A percentile compares a stretch with the other conserved stretches of the same genome.
phyloP scores from a whole-genome alignment of 2,797 vertebrate species.

The Pseudochaenichthys georgianus region DNA sequence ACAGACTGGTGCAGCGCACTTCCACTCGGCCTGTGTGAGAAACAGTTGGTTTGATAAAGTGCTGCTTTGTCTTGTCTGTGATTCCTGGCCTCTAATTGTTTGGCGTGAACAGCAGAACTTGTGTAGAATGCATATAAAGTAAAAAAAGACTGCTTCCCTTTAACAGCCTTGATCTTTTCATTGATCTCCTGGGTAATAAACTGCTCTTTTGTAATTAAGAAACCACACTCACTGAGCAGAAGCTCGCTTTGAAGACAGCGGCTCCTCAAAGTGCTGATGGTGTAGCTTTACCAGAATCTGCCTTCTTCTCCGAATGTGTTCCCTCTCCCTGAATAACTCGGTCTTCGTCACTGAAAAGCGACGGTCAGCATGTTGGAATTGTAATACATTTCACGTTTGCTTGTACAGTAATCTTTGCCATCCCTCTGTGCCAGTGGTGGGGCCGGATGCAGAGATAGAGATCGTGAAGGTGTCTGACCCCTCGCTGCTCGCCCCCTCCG shows the following conservation, averaged over 20 bases:
- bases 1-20: conserved; percentile 30
- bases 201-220: conserved; percentile 81
- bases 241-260: conserved; percentile 60
- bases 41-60: conserved; percentile 47
- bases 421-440: conserved; percentile 62
- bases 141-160: conserved; percentile 54
- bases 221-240: conserved; percentile 50
- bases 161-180: conserved; percentile 76
- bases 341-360: conserved; percentile 33
- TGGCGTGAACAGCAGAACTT: conserved; percentile 54
- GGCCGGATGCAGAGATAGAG: conserved; percentile 90
- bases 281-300: conserved; percentile 46
- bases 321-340: not conserved
- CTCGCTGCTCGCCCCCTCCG: conserved; percentile 78
- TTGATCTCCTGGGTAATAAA: conserved; percentile 83
- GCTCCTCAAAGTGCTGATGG: conserved; percentile 74
- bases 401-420: conserved; percentile 32
- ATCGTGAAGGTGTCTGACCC: conserved; percentile 87
- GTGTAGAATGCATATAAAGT: conserved; percentile 57
- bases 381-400: conserved; percentile 38
- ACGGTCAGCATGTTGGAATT: conserved; percentile 48
- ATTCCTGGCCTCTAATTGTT: conserved; percentile 58
- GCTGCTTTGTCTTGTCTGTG: conserved; percentile 23
- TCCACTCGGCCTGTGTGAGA: conserved; percentile 19
- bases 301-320: conserved; percentile 20